Evolutionary conservation across 2,797 vertebrate species (phyloP).

Genomic region (Arrhamphus sclerolepis): DNA sequence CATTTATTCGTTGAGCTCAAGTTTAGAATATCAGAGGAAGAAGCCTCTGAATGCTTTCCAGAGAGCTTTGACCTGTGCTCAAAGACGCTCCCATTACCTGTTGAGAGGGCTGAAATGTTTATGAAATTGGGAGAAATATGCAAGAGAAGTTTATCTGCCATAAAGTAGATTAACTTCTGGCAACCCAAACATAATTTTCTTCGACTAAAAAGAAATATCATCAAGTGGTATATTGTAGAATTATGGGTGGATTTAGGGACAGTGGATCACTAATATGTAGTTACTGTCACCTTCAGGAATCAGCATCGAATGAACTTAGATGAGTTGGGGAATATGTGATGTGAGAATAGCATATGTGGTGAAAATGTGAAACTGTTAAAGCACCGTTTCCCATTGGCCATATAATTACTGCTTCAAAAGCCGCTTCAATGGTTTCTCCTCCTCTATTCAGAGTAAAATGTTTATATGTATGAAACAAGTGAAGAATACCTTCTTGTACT

Average conservation of each 20-base stretch:
- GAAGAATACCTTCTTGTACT: neutral
- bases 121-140: conserved; percentile 12
- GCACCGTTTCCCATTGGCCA: conserved; percentile 65
- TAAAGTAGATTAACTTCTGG: conserved; percentile 27
- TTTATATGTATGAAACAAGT: conserved; percentile 2
- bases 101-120: conserved; percentile 16
- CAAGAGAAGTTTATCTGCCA: conserved; percentile 13
- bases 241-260: conserved; percentile 49
- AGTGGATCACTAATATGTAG: conserved; percentile 41
- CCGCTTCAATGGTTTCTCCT: conserved; percentile 11
- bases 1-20: too few species aligned
- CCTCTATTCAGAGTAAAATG: conserved; percentile 16
- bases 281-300: conserved; percentile 23
- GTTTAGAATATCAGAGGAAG: too few species aligned
- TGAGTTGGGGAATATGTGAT: conserved; percentile 61
- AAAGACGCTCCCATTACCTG: conserved; percentile 34
- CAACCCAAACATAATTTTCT: conserved; percentile 27
- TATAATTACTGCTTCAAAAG: conserved; percentile 50
- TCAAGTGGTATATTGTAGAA: conserved; percentile 29
- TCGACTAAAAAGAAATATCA: conserved; percentile 12
- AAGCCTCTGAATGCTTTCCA: conserved; percentile 54
- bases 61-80: conserved; percentile 49
- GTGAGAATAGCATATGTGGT: conserved; percentile 64
- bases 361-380: conserved; percentile 67
- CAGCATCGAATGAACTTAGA: conserved; percentile 59